Base-by-base conservation (phyloP, 92 coral and sea anemone genomes). In the Nematostella vectensis region DNA sequence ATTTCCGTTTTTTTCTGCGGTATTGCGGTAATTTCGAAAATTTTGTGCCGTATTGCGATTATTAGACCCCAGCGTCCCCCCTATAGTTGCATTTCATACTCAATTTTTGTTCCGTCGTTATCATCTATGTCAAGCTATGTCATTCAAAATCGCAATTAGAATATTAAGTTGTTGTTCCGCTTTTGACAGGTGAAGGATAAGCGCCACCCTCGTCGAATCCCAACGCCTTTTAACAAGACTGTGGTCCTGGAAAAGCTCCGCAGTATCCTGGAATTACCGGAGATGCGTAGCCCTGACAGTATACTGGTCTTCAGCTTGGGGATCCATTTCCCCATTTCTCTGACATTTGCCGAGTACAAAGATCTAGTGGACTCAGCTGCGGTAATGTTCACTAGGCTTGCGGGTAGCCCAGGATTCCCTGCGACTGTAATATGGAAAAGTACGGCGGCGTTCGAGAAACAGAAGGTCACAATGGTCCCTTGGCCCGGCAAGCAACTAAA, bases 151-250 rank as follows among this genome's bases (percentile, higher is more conserved):
- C n/a, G n/a, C n/a, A n/a, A n/a, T n/a, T n/a, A n/a, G n/a, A n/a
- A 15, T 33, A 33, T 33, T 33, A 6, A 33, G 6, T 33, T 33
- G 40, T 33, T 33, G 40, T 15, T 33, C 8, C 40, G 40, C n/a
- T n/a, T n/a, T n/a, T n/a, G 15, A 11, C 45, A 77, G 78, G 82
- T 76, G 2, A 70, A 77, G 29, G 78, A 77, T 56, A 77, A 77
- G 31, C 47, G 43, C 29, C 59, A 63, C 23, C 83, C 83, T 0
- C 55, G 61, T 29, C 61, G 42, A 55, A 58, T 77, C 37, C 59
- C 51, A 42, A 54, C 80, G 11, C 69, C 51, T 4, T 78, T 78
- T 47, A 54, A 72, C 61, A 42, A 54, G 20, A 40, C 73, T 1
- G 65, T 78, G 22, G 55, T 78, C 17, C 49, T 72, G 25, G 60